A percentile compares a stretch with the other conserved stretches of the same genome.
Evolutionary conservation across 2,113 vertebrate genomes (phyloP).

Genomic region (Columba janthina): DNA sequence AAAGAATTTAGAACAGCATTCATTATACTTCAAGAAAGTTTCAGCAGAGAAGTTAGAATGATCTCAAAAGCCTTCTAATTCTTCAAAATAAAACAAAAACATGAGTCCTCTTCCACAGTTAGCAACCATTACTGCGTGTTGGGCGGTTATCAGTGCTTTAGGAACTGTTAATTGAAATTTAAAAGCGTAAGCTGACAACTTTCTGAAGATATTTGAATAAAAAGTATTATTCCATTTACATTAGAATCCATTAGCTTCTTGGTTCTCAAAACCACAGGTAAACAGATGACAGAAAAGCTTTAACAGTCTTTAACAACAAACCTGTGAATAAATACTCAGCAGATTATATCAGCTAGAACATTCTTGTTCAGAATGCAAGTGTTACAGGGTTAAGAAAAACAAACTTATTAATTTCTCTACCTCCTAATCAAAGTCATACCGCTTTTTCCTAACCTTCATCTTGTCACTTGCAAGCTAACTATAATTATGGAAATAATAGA

Average conservation of each 20-base stretch:
- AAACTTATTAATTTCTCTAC: neutral
- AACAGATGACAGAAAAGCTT: neutral
- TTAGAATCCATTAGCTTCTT: neutral
- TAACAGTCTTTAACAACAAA: neutral
- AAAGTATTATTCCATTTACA: neutral
- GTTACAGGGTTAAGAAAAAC: neutral
- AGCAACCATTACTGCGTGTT: neutral
- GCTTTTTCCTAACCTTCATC: neutral
- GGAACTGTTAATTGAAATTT: neutral
- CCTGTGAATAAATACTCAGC: neutral
- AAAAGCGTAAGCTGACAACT: neutral
- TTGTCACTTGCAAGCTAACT: neutral
- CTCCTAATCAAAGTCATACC: neutral
- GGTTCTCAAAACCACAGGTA: neutral
- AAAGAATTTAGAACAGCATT: neutral
- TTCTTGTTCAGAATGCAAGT: neutral
- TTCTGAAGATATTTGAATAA: neutral
- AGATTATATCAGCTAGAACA: neutral
- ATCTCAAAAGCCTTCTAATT: neutral
- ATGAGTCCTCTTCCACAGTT: neutral
- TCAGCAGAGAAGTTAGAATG: neutral
- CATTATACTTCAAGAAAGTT: neutral
- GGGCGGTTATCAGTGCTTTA: neutral
- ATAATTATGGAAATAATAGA: neutral
- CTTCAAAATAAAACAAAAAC: neutral